Evolutionary conservation across 2,888 invertebrate species (phyloP).

Genomic region (Stenichneumon culpator): DNA sequence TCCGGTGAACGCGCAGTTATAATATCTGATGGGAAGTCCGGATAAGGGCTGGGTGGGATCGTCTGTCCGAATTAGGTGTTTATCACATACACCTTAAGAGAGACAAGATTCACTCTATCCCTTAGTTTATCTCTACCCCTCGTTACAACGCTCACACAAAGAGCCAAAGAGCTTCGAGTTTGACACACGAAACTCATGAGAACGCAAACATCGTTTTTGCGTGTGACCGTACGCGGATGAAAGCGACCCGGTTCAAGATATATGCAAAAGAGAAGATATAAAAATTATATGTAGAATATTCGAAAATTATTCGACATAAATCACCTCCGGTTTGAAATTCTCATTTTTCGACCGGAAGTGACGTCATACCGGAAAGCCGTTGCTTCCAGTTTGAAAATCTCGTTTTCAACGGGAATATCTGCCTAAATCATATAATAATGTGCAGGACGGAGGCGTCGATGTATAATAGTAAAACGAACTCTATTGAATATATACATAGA

Average conservation of each 20-base stretch:
- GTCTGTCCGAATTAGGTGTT: slow-evolving; percentile 49
- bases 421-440: not conserved
- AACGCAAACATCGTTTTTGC: slow-evolving; percentile 34
- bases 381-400: not conserved
- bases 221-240: not conserved
- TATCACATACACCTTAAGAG: slow-evolving; percentile 37
- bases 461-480: not conserved
- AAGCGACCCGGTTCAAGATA: not conserved
- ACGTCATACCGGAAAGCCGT: not conserved
- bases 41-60: slow-evolving; percentile 14
- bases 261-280: not conserved
- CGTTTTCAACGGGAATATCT: not conserved
- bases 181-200: slow-evolving; percentile 60
- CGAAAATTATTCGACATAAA: not conserved
- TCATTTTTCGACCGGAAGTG: too few species aligned
- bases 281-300: not conserved
- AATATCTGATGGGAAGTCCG: slow-evolving; percentile 29
- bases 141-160: slow-evolving; percentile 44
- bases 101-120: slow-evolving; percentile 38
- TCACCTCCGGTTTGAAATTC: not conserved
- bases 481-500: not conserved
- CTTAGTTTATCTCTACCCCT: slow-evolving; percentile 25
- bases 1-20: slow-evolving; percentile 27
- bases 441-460: slow-evolving; percentile 7
- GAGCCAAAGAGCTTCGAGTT: slow-evolving; percentile 39